A percentile compares a stretch with the other conserved stretches of the same genome.
phyloP scores from a whole-genome alignment of 2,113 vertebrate genomes.

The Onychostoma macrolepis region DNA sequence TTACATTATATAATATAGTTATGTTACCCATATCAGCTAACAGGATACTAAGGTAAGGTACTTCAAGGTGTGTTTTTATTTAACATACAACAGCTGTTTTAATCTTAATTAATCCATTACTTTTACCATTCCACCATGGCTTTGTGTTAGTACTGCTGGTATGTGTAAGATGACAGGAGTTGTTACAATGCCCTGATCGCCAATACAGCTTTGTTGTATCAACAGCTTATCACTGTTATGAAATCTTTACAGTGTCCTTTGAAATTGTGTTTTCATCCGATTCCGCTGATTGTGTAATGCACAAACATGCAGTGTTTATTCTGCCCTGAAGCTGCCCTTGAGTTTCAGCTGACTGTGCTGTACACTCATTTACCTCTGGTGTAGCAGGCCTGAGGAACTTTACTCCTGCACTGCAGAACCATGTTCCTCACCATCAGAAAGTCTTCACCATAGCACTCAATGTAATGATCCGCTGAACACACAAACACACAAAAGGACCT shows the following conservation, averaged over 20 bases:
- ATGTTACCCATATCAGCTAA: too few relatives aligned
- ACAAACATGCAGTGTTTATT: background rate
- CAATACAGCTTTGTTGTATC: background rate
- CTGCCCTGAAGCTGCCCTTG: background rate
- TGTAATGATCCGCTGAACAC: slow-evolving; percentile 51
- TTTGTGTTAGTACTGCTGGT: background rate
- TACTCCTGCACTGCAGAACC: slow-evolving; percentile 59
- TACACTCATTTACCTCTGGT: slow-evolving; percentile 65
- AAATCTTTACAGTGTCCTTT: background rate
- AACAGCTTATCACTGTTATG: background rate
- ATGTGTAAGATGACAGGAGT: background rate
- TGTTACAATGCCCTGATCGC: too few relatives aligned
- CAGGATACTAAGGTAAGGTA: too few relatives aligned
- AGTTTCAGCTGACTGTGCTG: background rate
- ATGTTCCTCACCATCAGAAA: slow-evolving; percentile 65
- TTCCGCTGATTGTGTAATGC: background rate
- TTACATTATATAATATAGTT: too few relatives aligned
- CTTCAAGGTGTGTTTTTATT: background rate
- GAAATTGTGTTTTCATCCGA: background rate
- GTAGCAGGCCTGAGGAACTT: slow-evolving; percentile 70
- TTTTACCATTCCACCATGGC: too few relatives aligned
- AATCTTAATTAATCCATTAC: too few relatives aligned
- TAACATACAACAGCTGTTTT: background rate
- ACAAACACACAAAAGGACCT: background rate
- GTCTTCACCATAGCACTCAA: slow-evolving; percentile 70